Evolutionary conservation across 2,797 vertebrate species (phyloP), one percentile per base, ranked within the genome.

Genomic region (Helarctos malayanus): DNA sequence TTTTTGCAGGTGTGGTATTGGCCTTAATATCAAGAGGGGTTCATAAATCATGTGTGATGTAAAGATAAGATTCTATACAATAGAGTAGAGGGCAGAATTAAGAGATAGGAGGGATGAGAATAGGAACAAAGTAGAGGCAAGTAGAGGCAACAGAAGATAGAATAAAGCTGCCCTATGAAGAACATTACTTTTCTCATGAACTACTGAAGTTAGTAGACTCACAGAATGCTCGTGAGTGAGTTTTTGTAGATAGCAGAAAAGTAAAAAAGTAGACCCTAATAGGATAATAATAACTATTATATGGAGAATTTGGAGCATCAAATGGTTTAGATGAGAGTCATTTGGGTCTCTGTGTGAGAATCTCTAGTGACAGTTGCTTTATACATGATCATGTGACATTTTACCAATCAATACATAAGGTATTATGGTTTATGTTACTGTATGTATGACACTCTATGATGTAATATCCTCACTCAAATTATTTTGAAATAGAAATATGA

Each of bases 401-500:
- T 96, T 47, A 92, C 56, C 15, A 13, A 45, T 63, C 49, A 91
- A 25, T 65, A 21, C 80, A 25, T 71, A 45, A 38, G 54, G 13
- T 65, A n/a, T 38, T 79, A 27, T 32, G 49, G 29, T 79, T 87
- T 71, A 27, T 21, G 2, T 76, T 59, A 86, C 4, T 73, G 23
- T 7, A 25, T 19, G 6, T 63, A 49, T 81, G 71, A 63, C 16
- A 78, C 15, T 59, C 14, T 57, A 29, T 78, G 25, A n/a, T 68
- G 7, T 79, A 91, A 84, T 52, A 71, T 52, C 27, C 19, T 57
- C 11, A 52, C 21, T 75, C 41, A 80, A 63, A 18, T 61, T 84
- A 49, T 88, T 89, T 93, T 76, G 41, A 93, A 93, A 89, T 91
- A 63, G 21, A 76, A 94, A 76, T 93, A 4, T 69, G 81, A 56